Evolutionary conservation across 2,888 invertebrate genomes (phyloP), one percentile per base, ranked within the genome.

Genomic region (Lasioglossum vierecki): DNA sequence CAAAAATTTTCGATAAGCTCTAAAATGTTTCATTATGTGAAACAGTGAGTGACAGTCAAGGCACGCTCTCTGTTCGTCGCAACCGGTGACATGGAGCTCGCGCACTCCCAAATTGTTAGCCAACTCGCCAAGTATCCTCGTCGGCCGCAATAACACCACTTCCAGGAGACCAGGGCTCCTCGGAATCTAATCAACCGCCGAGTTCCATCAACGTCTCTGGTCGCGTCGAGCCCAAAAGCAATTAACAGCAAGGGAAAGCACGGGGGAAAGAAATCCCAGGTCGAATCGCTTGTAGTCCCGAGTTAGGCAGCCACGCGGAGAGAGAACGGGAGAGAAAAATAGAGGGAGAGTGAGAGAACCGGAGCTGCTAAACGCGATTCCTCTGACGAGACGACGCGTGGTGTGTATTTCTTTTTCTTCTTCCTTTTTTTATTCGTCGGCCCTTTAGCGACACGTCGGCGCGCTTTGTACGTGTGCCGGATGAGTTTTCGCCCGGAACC

Each of bases 401-500:
- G 26, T 35, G 75, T 60, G 63, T 75, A 75, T 57, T 57, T 26
- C 60, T 30, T 53, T 53, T 53, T 22, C 60, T 15, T 66, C 72
- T 46, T 26, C 22, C 22, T 22, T 53, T 53, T 22, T 72, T 80
- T 86, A 35, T 74, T 81, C 66, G 80, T 22, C 22, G 39, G 46
- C 18, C 70, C 79, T 80, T 85, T 86, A 74, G 73, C 80, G 72
- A 71, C 74, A 41, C 57, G 66, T 75, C 76, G 30, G 44, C 49
- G 60, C 35, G 74, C 79, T 85, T 86, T 87, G 83, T 81, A 81
- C 84, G 76, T 35, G 74, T 26, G 66, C 71, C 76, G 75, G 76
- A 76, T 81, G 83, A 80, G 79, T 86, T 87, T 84, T 83, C 76
- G 63, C 75, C 76, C 35, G 70, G 63, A 35, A 83, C 75, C 75